Base-by-base conservation (phyloP, 2,888 invertebrate species). In the Napeogenes sylphis region DNA sequence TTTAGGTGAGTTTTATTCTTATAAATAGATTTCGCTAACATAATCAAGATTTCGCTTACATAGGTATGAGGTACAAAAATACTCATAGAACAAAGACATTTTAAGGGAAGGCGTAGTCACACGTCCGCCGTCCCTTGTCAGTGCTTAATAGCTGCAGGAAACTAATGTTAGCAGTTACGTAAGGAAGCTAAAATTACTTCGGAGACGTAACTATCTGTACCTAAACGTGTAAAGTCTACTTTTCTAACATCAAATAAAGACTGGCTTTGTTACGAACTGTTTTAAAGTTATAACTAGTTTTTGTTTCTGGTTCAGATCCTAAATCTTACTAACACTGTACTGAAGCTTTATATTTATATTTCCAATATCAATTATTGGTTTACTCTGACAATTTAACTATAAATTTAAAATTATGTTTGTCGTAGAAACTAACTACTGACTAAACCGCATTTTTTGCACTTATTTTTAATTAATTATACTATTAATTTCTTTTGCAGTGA, bases 161-260 rank as follows among this genome's bases (percentile, higher is more conserved):
- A 58, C 58, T 58, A 35, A 58, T 58, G 58, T 58, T 58, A 47
- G 45, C 38, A n/a, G 58, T 58, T 47, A 35, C 13, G 14, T 46
- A 58, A 58, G 57, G 47, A 47, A n/a, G 35, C 58, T 58, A 35
- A 51, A 51, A 33, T 58, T 47, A 35, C 58, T 51, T 35, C 58
- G 33, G 58, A 51, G 58, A 58, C 58, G 47, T 51, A n/a, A 58
- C 45, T 58, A 46, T 58, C 58, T 51, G 47, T 47, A 58, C 13
- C 58, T 51, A 8, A 21, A 33, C n/a, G 46, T 58, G 14, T 21
- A 58, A 51, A 51, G 51, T 51, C 30, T 30, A 51, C 30, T 51
- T 51, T 51, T 30, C 10, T 30, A 30, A 51, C 51, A 51, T 51
- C 51, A 51, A 51, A 51, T 51, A 51, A 51, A 51, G 51, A 51